Percentiles rank a stretch among this genome's conserved stretches.
These are phyloP conservation scores for Rhamphomyia laevipes DNA, from an alignment of 2,888 invertebrate species.

Conservation along the genomic window DNA sequence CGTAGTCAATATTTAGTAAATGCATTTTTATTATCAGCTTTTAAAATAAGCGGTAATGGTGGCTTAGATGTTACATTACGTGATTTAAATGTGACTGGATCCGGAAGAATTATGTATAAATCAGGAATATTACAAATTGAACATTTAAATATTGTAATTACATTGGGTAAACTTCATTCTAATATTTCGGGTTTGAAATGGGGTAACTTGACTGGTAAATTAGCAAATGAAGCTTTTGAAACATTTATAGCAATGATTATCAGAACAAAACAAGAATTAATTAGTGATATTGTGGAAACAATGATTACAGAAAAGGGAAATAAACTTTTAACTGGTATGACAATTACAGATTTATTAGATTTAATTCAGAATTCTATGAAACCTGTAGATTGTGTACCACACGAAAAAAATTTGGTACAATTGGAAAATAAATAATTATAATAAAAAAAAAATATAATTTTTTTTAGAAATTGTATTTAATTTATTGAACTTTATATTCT, in stretches of 20 bases:
- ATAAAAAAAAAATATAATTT: no score
- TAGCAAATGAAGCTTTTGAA: conserved; percentile 7
- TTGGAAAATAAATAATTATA: no score
- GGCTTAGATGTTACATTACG: conserved; percentile 7
- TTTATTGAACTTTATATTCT: no score
- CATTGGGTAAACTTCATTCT: conserved; percentile 23
- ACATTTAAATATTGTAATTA: conserved; percentile 20
- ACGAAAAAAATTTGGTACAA: no score
- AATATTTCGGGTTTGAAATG: conserved; percentile 25
- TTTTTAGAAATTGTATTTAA: no score
- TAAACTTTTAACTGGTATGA: background rate
- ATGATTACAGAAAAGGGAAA: background rate
- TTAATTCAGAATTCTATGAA: conserved; percentile 1
- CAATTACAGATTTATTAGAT: conserved; percentile 4
- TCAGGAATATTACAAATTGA: conserved; percentile 1
- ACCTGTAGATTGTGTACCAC: conserved; percentile 1
- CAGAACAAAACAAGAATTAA: background rate
- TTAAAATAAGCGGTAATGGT: conserved; percentile 9
- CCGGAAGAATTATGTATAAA: conserved; percentile 4
- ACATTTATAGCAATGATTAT: background rate
- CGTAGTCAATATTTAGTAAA: conserved; percentile 23
- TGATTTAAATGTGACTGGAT: conserved; percentile 7
- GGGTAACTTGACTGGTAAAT: background rate
- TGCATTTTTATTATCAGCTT: conserved; percentile 5
- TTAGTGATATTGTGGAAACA: conserved; percentile 1